Evolutionary conservation across 2,113 vertebrate genomes (phyloP).

Genomic region (Microtus richardsoni): DNA sequence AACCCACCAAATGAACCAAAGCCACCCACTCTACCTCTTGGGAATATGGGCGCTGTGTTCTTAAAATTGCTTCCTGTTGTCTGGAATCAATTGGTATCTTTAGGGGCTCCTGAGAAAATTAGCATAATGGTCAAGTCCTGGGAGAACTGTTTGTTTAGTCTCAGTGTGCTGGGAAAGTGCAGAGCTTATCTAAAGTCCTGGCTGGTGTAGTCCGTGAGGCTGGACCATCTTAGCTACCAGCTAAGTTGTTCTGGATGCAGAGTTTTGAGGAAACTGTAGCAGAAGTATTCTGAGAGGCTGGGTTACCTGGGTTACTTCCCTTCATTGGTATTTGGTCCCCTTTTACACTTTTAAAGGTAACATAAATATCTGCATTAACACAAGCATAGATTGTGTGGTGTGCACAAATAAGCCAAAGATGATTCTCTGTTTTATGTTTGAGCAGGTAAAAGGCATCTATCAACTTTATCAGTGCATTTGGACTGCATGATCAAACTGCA

Average conservation of each 20-base stretch:
- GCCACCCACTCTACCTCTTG: not conserved
- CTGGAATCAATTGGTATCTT: not conserved
- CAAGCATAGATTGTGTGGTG: not conserved
- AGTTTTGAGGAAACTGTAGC: not conserved
- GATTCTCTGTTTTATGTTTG: not conserved
- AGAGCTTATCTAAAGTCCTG: not conserved
- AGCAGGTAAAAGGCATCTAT: not conserved
- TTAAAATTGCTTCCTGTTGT: not conserved
- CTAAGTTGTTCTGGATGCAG: not conserved
- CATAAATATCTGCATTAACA: not conserved
- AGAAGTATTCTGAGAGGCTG: not conserved
- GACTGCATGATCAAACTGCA: not conserved
- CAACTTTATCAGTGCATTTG: not conserved
- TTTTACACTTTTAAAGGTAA: not conserved
- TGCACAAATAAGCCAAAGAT: not conserved
- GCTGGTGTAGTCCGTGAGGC: not conserved
- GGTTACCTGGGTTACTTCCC: not conserved
- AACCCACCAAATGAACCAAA: not conserved
- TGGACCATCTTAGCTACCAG: not conserved
- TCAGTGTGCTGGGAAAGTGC: not conserved
- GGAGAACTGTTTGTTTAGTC: not conserved
- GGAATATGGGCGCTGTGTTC: not conserved
- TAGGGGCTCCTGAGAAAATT: not conserved
- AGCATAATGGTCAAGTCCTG: not conserved
- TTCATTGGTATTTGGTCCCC: not conserved